Base-by-base conservation (phyloP, 2,888 invertebrate species). In the Papilio elwesi region DNA sequence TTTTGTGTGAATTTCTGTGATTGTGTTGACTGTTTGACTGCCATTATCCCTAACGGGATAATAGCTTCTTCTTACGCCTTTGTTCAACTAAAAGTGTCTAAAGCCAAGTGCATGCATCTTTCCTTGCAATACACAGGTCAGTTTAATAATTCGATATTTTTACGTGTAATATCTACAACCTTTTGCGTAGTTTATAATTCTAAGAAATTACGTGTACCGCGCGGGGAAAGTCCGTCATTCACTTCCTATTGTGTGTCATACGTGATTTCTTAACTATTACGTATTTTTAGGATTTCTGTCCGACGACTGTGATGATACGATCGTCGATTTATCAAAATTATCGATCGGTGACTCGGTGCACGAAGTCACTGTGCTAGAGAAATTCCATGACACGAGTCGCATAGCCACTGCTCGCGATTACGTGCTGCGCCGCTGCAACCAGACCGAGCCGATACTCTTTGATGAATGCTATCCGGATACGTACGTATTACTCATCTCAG, bases 381-480 rank as follows among this genome's bases (percentile, higher is more conserved):
- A 88, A 74, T 85, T 91, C 80, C 87, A 91, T 90, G 92, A 91
- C 77, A 83, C 87, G 73, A 82, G 89, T 73, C 91, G 92, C 70
- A 80, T 87, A 79, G 80, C 87, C 49, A 88, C 90, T 74, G 92
- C 94, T 64, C 86, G 89, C 76, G 94, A 93, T 80, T 92, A 90
- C 90, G 94, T 94, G 90, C 91, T 97, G 77, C 94, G 95, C 82
- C 95, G 95, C 88, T 97, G 97, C 87, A 92, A 92, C 77, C 97
- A 97, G 89, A 88, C 93, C 38, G 94, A 94, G 77, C 94, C 95
- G 59, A 81, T 95, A 77, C 87, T 89, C 74, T 97, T 97, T 91
- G 93, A 94, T 87, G 93, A 94, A 89, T 95, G 95, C 85, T 97
- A 96, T 89, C 94, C 96, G 76, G 91, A 95, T 81, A 87, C 93